Conservation (phyloP, 2,113 vertebrate species). For the human region DNA sequence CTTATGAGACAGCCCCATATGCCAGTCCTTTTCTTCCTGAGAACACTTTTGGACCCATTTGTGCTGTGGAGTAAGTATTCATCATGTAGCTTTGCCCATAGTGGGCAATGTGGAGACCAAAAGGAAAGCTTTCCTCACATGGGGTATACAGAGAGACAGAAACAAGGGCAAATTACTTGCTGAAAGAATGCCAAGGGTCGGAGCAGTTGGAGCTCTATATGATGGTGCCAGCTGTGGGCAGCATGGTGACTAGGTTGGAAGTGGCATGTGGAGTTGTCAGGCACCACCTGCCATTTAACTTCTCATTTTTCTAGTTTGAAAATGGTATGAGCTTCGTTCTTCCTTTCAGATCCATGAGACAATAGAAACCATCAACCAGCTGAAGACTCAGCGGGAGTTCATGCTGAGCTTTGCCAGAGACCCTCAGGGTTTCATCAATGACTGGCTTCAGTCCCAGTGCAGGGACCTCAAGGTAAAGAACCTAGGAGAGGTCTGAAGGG, state of each 20-base stretch:
- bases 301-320: not conserved
- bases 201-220: not conserved
- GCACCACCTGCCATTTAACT: not conserved
- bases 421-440: constrained; percentile 99
- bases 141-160: not conserved
- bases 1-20: not conserved
- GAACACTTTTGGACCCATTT: not conserved
- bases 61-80: not conserved
- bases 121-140: not conserved
- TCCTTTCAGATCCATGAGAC: constrained; percentile 96
- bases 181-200: not conserved
- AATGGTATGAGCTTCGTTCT: not conserved
- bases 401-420: constrained; percentile 99
- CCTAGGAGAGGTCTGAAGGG: not conserved
- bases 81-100: not conserved
- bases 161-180: not conserved
- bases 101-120: not conserved
- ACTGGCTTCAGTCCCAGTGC: constrained; percentile 99
- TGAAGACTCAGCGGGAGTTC: constrained; percentile 99
- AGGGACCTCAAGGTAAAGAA: constrained; percentile 95
- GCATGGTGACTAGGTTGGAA: not conserved
- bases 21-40: not conserved
- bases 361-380: constrained; percentile 99
- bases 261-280: not conserved
- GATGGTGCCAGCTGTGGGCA: not conserved